Evolutionary conservation across 2,113 vertebrate genomes (phyloP).

Genomic region (human): DNA sequence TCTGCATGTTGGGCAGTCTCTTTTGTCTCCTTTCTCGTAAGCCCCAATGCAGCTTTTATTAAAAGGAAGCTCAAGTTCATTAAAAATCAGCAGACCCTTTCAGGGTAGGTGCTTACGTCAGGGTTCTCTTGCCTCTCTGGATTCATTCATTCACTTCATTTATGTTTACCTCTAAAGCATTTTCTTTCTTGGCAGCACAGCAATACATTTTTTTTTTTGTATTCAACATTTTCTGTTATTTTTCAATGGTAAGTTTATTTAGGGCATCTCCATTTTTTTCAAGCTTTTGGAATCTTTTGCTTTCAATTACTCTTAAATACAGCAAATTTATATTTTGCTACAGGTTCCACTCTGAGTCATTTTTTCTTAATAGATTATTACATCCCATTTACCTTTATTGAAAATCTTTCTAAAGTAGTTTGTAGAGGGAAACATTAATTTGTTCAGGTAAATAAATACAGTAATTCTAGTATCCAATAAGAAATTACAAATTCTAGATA

Average conservation of each 20-base stretch:
- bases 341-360: not conserved
- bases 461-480: not conserved
- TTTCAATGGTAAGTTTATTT: not conserved
- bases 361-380: not conserved
- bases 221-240: not conserved
- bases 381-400: not conserved
- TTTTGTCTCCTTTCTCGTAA: not conserved
- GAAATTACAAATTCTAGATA: not conserved
- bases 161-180: not conserved
- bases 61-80: not conserved
- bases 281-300: not conserved
- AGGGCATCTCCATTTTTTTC: not conserved
- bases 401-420: not conserved
- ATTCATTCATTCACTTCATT: not conserved
- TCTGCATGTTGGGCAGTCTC: not conserved
- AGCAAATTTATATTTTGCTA: not conserved
- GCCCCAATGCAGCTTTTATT: not conserved
- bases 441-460: not conserved
- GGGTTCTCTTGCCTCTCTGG: not conserved
- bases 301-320: not conserved
- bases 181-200: not conserved
- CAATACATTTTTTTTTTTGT: not conserved
- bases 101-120: not conserved
- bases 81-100: not conserved
- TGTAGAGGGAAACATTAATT: not conserved